Conservation (phyloP, 2,888 invertebrate genomes). For the Metacarcinus magister region DNA sequence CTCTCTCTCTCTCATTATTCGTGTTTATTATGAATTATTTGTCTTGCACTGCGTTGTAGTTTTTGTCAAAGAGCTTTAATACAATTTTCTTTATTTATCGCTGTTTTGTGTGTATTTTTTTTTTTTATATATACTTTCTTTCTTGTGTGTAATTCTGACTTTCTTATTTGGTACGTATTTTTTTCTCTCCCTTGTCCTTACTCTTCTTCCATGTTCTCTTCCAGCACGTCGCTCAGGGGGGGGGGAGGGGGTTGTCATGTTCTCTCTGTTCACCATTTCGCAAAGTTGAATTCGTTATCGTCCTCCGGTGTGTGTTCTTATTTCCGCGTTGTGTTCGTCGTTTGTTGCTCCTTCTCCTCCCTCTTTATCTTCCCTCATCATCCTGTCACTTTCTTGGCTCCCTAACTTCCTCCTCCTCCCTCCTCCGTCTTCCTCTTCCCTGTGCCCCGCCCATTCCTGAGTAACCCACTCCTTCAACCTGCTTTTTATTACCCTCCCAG, state of each 20-base stretch:
- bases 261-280: background rate
- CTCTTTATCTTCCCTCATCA: slow-evolving; percentile 41
- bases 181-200: background rate
- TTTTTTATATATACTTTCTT: background rate
- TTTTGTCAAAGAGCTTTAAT: background rate
- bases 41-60: background rate
- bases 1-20: background rate
- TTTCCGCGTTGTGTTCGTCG: background rate
- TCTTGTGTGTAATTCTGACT: background rate
- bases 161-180: background rate
- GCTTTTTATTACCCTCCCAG: background rate
- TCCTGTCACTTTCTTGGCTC: slow-evolving; percentile 40
- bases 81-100: background rate
- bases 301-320: background rate
- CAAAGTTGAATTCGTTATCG: background rate
- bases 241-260: background rate
- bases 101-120: background rate
- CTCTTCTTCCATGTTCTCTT: background rate
- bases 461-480: background rate
- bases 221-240: background rate
- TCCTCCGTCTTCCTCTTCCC: background rate
- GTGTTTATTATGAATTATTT: background rate
- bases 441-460: background rate
- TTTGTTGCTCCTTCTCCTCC: slow-evolving; percentile 6
- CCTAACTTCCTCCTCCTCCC: background rate